Base-by-base conservation (phyloP, 2,888 invertebrate genomes). In the Boloria selene region DNA sequence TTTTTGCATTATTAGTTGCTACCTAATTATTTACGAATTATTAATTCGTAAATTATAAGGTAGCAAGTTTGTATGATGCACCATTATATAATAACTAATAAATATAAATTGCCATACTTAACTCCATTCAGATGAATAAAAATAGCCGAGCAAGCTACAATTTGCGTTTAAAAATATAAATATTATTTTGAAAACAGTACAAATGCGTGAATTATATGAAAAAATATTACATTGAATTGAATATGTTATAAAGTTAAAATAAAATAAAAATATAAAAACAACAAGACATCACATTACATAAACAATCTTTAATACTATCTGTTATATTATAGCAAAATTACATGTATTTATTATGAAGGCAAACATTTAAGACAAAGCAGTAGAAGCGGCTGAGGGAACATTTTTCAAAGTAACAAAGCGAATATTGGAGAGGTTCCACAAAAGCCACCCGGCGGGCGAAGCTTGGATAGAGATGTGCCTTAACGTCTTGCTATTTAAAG, bases 401-500 rank as follows among this genome's bases (percentile, higher is more conserved):
- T 87, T 86, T 86, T 88, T 82, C 88, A 82, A 82, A 82, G 87
- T 90, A 91, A 91, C 91, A 90, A 90, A 92, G 92, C 88, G 91
- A 91, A 88, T 91, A 92, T 91, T 89, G 89, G 89, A 91, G 90
- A 86, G 87, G 79, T 82, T 83, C 83, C 87, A 88, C 88, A 90
- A 90, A 90, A 91, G 88, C 84, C 86, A 85, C 81, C 80, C 82
- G 83, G 71, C 78, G 77, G 79, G 78, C 76, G 78, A 71, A 65
- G 76, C 71, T 69, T 61, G 26, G 71, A 64, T 74, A 77, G 78
- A 72, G 77, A 69, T 74, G 77, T 51, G 61, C 66, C 65, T 22
- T 38, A 69, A 38, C 67, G 72, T 66, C 62, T 70, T 61, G 51
- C 31, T 16, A 44, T 31, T 47, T 38, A 44, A 6, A 42, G 3